phyloP scores from a whole-genome alignment of 2,888 invertebrate species.

The Nezara viridula region DNA sequence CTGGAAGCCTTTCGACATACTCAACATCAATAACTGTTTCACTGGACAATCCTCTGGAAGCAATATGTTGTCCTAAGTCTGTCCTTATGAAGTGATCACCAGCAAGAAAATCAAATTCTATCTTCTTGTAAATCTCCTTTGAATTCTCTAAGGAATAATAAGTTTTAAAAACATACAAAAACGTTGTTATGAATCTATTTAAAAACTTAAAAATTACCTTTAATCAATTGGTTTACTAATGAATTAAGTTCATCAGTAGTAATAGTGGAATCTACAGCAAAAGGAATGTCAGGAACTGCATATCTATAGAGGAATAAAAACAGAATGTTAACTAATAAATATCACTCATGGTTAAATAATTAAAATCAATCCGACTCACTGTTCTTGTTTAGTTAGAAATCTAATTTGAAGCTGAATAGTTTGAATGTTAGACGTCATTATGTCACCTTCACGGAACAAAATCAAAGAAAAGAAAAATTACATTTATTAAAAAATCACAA shows the following conservation, averaged over 20 bases:
- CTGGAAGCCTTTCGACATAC: slow-evolving; percentile 90
- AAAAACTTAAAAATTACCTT: slow-evolving; percentile 70
- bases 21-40: slow-evolving; percentile 92
- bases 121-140: slow-evolving; percentile 64
- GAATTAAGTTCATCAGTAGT: slow-evolving; percentile 80
- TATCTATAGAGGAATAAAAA: slow-evolving; percentile 74
- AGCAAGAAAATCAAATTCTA: slow-evolving; percentile 91
- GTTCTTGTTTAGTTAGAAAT: slow-evolving; percentile 84
- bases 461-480: background rate
- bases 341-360: background rate
- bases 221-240: slow-evolving; percentile 83
- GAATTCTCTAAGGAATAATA: background rate
- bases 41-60: slow-evolving; percentile 81
- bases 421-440: slow-evolving; percentile 44
- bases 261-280: slow-evolving; percentile 83
- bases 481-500: background rate
- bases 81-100: slow-evolving; percentile 85
- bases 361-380: slow-evolving; percentile 73
- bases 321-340: background rate
- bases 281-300: slow-evolving; percentile 88
- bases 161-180: too few relatives aligned
- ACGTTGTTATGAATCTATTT: too few relatives aligned
- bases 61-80: slow-evolving; percentile 81
- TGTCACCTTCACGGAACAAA: background rate
- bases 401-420: slow-evolving; percentile 79